Conservation (phyloP, 1,140 invertebrate genomes). For the Leucophenga varia region DNA sequence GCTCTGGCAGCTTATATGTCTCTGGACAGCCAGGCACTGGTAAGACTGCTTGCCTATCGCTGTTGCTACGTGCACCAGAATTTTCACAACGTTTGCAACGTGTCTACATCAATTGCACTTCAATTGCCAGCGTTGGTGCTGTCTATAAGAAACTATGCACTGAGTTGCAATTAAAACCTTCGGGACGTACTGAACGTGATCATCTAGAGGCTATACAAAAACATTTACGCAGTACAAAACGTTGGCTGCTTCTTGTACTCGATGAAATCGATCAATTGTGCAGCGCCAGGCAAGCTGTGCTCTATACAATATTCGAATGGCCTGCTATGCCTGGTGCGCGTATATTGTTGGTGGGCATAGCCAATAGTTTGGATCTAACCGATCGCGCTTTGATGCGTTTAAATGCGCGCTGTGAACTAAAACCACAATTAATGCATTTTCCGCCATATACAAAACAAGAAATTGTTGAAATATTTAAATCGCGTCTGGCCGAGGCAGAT, state of each 20-base stretch:
- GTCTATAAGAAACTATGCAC: constrained; percentile 73
- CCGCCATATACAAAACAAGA: constrained; percentile 89
- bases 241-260: constrained; percentile 81
- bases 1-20: constrained; percentile 84
- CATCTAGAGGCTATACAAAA: constrained; percentile 66
- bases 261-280: constrained; percentile 94
- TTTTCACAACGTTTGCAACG: constrained; percentile 64
- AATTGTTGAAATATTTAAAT: constrained; percentile 82
- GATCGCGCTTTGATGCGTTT: constrained; percentile 86
- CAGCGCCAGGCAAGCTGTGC: constrained; percentile 76
- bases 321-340: constrained; percentile 69
- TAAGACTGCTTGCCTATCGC: constrained; percentile 85
- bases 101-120: constrained; percentile 82
- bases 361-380: constrained; percentile 95
- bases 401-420: constrained; percentile 70
- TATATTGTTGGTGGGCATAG: constrained; percentile 87
- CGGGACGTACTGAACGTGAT: constrained; percentile 63
- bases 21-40: constrained; percentile 94
- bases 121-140: constrained; percentile 70
- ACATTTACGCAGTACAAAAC: constrained; percentile 66
- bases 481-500: constrained; percentile 71
- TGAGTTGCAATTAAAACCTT: constrained; percentile 63
- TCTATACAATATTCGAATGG: constrained; percentile 95
- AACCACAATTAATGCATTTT: constrained; percentile 82
- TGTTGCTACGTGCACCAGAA: constrained; percentile 67